These are phyloP conservation scores for Agriopis marginaria DNA, from an alignment of 2,888 invertebrate species.

Conservation along the genomic window DNA sequence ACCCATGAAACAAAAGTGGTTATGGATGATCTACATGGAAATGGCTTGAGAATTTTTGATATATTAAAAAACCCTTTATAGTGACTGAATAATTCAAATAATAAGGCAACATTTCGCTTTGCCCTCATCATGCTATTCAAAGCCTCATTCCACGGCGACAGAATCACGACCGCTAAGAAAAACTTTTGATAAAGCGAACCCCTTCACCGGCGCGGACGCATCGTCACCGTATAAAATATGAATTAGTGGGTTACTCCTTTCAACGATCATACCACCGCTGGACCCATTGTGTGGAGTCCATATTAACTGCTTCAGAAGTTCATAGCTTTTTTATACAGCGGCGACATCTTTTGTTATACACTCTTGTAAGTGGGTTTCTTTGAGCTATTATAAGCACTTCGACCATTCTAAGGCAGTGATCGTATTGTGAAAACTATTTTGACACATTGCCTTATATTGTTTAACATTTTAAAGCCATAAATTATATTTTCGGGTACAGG, in stretches of 20 bases:
- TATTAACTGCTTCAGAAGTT: slow-evolving; percentile 85
- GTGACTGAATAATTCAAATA: slow-evolving; percentile 7
- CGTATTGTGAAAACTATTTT: slow-evolving; percentile 80
- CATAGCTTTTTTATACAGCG: slow-evolving; percentile 75
- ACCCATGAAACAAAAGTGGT: too few species aligned
- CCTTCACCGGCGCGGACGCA: slow-evolving; percentile 63
- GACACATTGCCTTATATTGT: slow-evolving; percentile 82
- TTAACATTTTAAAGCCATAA: slow-evolving; percentile 70
- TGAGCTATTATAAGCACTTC: slow-evolving; percentile 62
- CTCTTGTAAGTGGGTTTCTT: slow-evolving; percentile 65
- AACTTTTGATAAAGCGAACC: slow-evolving; percentile 59
- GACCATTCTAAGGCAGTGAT: slow-evolving; percentile 62
- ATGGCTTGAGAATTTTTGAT: too few species aligned
- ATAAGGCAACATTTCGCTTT: slow-evolving; percentile 47
- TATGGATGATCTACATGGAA: too few species aligned
- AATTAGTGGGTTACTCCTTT: slow-evolving; percentile 73
- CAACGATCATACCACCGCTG: slow-evolving; percentile 63
- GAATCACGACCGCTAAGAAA: slow-evolving; percentile 45
- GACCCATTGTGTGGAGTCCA: slow-evolving; percentile 66
- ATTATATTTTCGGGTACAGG: slow-evolving; percentile 67
- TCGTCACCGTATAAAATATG: slow-evolving; percentile 69
- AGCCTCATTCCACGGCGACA: slow-evolving; percentile 51
- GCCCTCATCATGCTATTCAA: slow-evolving; percentile 37
- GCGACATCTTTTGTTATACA: slow-evolving; percentile 68
- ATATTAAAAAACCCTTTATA: too few species aligned